These are phyloP conservation scores for Chelonoidis abingdonii DNA, from an alignment of 2,113 vertebrate species.

Conservation along the genomic window DNA sequence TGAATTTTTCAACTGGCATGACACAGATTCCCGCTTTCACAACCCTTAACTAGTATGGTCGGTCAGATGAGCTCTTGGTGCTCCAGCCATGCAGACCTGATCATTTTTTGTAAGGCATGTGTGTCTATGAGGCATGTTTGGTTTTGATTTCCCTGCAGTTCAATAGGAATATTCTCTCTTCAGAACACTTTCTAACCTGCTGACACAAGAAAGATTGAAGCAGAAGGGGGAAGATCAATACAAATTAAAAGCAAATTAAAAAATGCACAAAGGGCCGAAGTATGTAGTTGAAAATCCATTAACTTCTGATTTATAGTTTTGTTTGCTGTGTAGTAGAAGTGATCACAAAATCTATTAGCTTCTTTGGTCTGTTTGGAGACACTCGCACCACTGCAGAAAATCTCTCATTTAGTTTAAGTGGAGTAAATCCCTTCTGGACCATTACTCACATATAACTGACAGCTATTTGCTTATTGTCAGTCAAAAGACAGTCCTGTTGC, in stretches of 20 bases:
- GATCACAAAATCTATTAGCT: slow-evolving; percentile 42
- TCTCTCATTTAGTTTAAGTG: background rate
- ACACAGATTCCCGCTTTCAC: background rate
- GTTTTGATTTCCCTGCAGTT: background rate
- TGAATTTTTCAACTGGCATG: background rate
- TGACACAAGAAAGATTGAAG: slow-evolving; percentile 83
- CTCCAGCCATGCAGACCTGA: background rate
- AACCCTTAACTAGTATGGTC: background rate
- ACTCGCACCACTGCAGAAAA: background rate
- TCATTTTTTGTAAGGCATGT: rapidly evolving
- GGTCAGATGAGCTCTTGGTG: background rate
- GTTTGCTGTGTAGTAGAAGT: slow-evolving; percentile 51
- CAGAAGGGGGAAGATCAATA: slow-evolving; percentile 78
- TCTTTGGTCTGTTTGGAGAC: slow-evolving; percentile 3
- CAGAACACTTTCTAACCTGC: slow-evolving; percentile 72
- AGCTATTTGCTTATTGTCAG: background rate
- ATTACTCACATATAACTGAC: background rate
- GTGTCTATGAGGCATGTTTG: rapidly evolving
- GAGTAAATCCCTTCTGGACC: background rate
- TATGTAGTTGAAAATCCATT: slow-evolving; percentile 75
- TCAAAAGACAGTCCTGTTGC: background rate
- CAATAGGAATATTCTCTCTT: background rate
- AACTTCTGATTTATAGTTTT: slow-evolving; percentile 59
- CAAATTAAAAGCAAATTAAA: slow-evolving; percentile 93
- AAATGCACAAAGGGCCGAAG: slow-evolving; percentile 62